These are phyloP conservation scores for Hippasteria phrygiana DNA, from an alignment of 53 echinoderm and acorn worm species.

Conservation along the genomic window DNA sequence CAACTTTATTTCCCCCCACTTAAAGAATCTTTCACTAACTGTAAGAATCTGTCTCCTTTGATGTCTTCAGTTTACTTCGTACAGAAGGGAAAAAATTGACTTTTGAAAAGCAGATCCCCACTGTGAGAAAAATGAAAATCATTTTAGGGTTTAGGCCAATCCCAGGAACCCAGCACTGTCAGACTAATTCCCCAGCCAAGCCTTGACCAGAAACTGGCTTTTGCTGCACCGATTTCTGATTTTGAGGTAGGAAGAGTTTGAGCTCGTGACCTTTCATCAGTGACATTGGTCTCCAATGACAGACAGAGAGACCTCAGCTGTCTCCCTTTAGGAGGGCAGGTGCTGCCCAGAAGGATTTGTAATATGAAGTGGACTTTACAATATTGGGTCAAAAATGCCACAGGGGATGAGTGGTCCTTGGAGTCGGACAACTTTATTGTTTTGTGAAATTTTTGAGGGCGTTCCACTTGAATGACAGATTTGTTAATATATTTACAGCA, in stretches of 20 bases:
- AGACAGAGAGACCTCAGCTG: conserved; percentile 21
- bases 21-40: no score
- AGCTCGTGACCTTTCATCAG: conserved; percentile 28
- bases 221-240: not conserved
- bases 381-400: conserved; percentile 48
- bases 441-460: not conserved
- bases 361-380: not conserved
- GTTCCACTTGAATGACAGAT: not conserved
- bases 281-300: conserved; percentile 48
- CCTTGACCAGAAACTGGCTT: not conserved
- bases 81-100: no score
- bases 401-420: not conserved
- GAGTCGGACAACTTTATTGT: not conserved
- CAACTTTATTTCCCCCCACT: no score
- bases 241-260: not conserved
- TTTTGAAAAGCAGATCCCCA: no score
- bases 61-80: no score
- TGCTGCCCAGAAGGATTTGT: conserved; percentile 17
- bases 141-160: not conserved
- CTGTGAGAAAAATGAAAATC: no score
- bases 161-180: not conserved
- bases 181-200: conserved; percentile 40
- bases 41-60: no score
- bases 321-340: not conserved
- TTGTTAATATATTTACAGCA: not conserved